These are phyloP conservation scores for Lepus timidus DNA, from an alignment of 2,113 vertebrate species.

Conservation along the genomic window DNA sequence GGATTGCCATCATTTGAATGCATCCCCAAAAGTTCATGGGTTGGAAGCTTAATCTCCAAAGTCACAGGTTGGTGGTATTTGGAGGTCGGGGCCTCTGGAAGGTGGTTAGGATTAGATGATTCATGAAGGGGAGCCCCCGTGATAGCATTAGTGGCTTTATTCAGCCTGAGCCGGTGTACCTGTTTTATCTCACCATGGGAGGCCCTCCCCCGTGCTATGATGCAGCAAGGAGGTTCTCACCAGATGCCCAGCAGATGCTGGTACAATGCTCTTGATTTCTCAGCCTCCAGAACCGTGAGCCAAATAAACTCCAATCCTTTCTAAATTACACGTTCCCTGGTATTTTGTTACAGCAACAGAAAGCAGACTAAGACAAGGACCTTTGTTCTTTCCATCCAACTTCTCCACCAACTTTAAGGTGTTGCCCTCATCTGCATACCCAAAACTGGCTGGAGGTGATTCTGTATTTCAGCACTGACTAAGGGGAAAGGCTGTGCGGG, in stretches of 20 bases:
- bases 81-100: neutral
- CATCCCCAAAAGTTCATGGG: neutral
- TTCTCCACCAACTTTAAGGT: neutral
- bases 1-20: neutral
- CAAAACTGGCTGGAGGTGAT: neutral
- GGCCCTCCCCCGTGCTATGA: neutral
- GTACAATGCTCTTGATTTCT: neutral
- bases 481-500: neutral
- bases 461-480: neutral
- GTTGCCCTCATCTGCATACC: neutral
- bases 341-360: neutral
- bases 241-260: neutral
- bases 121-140: neutral
- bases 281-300: neutral
- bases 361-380: neutral
- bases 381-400: neutral
- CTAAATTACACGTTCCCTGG: neutral
- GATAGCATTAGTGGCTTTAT: neutral
- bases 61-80: neutral
- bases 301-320: neutral
- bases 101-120: neutral
- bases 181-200: no score
- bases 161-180: no score
- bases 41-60: neutral
- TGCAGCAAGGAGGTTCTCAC: neutral